Conservation (phyloP, 1,140 invertebrate species). For the Diprion similis region DNA sequence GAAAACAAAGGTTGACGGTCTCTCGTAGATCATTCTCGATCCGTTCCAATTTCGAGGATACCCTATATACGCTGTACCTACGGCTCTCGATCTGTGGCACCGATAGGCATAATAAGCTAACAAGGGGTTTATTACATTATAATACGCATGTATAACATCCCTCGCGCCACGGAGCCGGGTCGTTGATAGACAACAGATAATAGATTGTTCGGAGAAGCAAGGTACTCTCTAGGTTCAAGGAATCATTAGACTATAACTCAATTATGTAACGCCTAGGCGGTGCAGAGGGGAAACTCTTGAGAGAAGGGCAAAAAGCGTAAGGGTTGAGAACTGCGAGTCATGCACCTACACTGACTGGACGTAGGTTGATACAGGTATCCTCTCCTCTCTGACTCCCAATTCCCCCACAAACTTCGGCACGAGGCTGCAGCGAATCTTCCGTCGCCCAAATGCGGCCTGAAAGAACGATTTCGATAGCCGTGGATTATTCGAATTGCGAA, state of each 20-base stretch:
- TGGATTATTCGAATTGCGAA: too few relatives aligned
- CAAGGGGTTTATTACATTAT: conserved; percentile 16
- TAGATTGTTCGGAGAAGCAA: conserved; percentile 13
- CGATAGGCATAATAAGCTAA: conserved; percentile 6
- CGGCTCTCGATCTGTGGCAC: not conserved
- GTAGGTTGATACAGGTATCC: too few relatives aligned
- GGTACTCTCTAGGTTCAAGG: conserved; percentile 10
- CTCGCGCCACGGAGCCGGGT: not conserved
- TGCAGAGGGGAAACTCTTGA: not conserved
- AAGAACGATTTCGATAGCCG: too few relatives aligned
- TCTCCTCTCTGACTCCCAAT: too few relatives aligned
- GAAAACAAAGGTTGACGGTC: too few relatives aligned
- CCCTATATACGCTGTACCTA: too few relatives aligned
- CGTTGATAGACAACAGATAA: conserved; percentile 8
- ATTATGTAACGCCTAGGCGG: conserved; percentile 13
- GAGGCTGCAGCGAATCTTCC: too few relatives aligned
- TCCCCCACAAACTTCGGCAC: too few relatives aligned
- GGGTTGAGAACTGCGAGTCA: conserved; percentile 13
- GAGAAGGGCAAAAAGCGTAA: conserved; percentile 1
- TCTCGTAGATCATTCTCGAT: not conserved
- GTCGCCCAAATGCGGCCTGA: too few relatives aligned
- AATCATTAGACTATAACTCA: conserved; percentile 18
- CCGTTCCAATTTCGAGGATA: conserved; percentile 1
- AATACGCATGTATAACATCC: conserved; percentile 12
- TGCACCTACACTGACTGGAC: not conserved